phyloP scores from a whole-genome alignment of 2,113 vertebrate species.

The Meles meles region DNA sequence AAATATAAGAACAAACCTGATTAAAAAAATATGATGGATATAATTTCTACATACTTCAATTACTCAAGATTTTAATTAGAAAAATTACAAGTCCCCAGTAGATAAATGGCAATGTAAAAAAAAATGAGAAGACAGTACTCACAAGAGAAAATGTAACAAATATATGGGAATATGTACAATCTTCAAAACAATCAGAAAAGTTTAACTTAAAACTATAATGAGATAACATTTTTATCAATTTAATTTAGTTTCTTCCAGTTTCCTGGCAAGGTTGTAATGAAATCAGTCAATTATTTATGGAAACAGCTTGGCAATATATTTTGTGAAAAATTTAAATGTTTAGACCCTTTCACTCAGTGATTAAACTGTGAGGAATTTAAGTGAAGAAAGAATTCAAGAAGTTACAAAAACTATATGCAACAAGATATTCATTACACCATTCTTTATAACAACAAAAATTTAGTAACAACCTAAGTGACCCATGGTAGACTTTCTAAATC shows the following conservation, averaged over 20 bases:
- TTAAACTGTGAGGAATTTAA: not conserved
- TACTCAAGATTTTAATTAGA: slow-evolving; percentile 30
- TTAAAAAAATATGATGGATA: not conserved
- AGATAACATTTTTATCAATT: not conserved
- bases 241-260: not conserved
- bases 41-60: not conserved
- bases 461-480: not conserved
- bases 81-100: not conserved
- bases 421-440: slow-evolving; percentile 33
- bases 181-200: slow-evolving; percentile 21
- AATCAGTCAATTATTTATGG: slow-evolving; percentile 27
- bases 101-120: not conserved
- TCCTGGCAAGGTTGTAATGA: not conserved
- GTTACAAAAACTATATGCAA: slow-evolving; percentile 8
- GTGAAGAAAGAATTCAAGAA: slow-evolving; percentile 26
- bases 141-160: slow-evolving; percentile 24
- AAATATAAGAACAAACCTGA: not conserved
- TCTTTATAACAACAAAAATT: slow-evolving; percentile 31
- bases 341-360: not conserved
- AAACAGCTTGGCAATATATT: slow-evolving; percentile 18
- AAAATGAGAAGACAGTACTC: not conserved
- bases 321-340: slow-evolving; percentile 31
- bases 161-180: not conserved
- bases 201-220: slow-evolving; percentile 17
- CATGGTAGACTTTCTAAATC: not conserved